Evolutionary conservation across 2,797 vertebrate genomes (phyloP), one percentile per base, ranked within the genome.

Genomic region (Enteromius viviparus): DNA sequence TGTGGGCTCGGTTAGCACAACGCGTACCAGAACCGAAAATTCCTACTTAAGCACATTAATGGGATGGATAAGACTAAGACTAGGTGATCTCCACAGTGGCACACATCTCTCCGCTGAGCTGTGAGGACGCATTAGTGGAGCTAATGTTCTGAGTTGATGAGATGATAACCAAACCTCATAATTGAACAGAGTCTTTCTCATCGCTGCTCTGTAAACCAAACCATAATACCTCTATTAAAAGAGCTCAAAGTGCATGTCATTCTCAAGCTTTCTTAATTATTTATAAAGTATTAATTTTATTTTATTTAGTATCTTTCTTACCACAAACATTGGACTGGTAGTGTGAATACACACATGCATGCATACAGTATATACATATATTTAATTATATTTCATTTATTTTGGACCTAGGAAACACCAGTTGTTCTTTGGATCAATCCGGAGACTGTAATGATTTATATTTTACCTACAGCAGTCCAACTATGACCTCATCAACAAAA

Each of bases 41-140:
- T 66, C 5, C 60, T 19, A 40, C 32, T 68, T 53, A 66, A 19
- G 55, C 15, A 65, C 58, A 75, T 65, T 82, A 82, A 45, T 17
- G 34, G 4, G 60, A 66, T 0, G 11, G 15, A 74, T 40, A 66
- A 0, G 32, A 75, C 58, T 65, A 81, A 64, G 70, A 66, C 2
- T 26, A 75, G 71, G 49, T 85, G 87, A 90, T 90, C 85, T 85
- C 69, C 74, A 80, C 86, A 72, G 80, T 81, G 86, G 55, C 72
- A 53, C 78, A 72, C 29, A 84, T 87, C 68, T 75, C 64, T 72
- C n/a, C 0, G n/a, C 34, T 49, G 37, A 53, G 74, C 78, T 71
- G 84, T 71, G 72, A 42, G 42, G 40, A 62, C 1, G 15, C 84
- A 85, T 81, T 62, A 76, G 14, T 81, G n/a, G 74, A 69, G 40